phyloP scores from a whole-genome alignment of 2,113 vertebrate genomes.

The Chionomys nivalis region DNA sequence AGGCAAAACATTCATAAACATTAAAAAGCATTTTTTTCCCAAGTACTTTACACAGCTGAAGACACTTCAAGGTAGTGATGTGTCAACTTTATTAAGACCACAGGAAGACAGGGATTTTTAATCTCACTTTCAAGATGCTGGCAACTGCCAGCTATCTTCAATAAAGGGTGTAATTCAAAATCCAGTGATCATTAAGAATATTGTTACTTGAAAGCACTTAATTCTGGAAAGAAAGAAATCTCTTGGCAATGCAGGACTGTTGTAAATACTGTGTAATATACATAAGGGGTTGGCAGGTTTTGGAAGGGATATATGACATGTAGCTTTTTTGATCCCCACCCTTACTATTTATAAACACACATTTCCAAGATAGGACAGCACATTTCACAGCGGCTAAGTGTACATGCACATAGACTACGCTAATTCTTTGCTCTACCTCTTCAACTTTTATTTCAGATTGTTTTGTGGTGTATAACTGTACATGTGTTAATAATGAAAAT shows the following conservation, averaged over 20 bases:
- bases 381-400: not conserved
- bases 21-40: not conserved
- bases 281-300: not conserved
- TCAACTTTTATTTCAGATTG: conserved; percentile 62
- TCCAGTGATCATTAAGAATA: conserved; percentile 9
- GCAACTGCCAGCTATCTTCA: not conserved
- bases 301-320: not conserved
- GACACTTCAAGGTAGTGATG: not conserved
- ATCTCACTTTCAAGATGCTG: not conserved
- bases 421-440: conserved; percentile 74
- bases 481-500: conserved; percentile 81
- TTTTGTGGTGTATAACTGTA: conserved; percentile 82
- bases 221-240: conserved; percentile 31
- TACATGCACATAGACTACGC: not conserved
- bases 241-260: not conserved
- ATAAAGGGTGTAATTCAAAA: not conserved
- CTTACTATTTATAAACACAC: not conserved
- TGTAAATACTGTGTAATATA: conserved; percentile 49
- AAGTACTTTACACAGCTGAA: not conserved
- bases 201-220: conserved; percentile 35
- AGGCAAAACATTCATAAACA: not conserved
- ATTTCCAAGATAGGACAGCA: not conserved
- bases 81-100: not conserved
- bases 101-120: conserved; percentile 11
- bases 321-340: not conserved